These are phyloP conservation scores for Chamaetylas fuelleborni DNA, from an alignment of 2,113 vertebrate species.

Conservation along the genomic window DNA sequence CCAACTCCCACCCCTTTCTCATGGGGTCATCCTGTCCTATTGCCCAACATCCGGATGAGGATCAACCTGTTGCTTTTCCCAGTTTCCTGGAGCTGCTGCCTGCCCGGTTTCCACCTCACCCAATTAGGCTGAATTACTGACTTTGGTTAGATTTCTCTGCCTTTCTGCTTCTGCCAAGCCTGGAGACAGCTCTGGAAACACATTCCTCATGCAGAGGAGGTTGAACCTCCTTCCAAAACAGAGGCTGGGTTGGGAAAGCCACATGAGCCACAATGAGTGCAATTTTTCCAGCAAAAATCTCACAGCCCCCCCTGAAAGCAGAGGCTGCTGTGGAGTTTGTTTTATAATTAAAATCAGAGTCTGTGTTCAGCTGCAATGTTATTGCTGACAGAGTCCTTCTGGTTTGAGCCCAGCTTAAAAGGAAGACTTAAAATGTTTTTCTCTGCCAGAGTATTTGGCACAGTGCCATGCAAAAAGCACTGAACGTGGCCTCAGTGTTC, in stretches of 20 bases:
- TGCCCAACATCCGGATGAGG: neutral
- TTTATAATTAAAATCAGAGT: neutral
- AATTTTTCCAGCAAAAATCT: neutral
- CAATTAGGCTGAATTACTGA: neutral
- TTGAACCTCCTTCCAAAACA: neutral
- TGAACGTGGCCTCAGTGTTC: neutral
- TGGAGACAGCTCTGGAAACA: neutral
- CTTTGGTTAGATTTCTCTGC: neutral
- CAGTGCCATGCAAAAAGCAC: neutral
- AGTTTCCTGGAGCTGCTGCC: neutral
- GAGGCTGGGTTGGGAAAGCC: neutral
- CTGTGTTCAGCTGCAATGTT: neutral
- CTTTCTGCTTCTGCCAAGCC: neutral
- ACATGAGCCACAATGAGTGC: neutral
- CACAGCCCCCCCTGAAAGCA: neutral
- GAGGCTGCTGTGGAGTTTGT: neutral
- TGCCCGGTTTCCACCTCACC: neutral
- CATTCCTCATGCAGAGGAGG: neutral
- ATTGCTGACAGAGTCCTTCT: neutral
- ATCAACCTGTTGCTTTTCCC: neutral
- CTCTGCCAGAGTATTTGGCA: neutral
- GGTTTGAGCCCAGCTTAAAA: neutral
- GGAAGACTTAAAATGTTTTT: neutral
- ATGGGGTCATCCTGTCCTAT: accelerated
- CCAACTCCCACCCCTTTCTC: neutral